Evolutionary conservation across 2,888 invertebrate species (phyloP).

Genomic region (Morinoia aosen): DNA sequence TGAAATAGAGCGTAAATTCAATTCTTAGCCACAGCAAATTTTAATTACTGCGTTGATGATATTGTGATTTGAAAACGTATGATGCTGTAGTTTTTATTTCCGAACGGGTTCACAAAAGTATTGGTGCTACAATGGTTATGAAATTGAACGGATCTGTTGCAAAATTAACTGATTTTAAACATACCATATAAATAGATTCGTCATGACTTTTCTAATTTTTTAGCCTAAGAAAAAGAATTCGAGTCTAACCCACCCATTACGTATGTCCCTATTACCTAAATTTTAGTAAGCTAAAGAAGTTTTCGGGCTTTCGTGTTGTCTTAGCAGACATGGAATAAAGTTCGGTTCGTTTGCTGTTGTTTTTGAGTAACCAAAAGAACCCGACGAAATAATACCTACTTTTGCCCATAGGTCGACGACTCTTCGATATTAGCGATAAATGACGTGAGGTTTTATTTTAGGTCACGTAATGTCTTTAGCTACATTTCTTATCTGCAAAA

Average conservation of each 20-base stretch:
- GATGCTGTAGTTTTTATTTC: too few relatives aligned
- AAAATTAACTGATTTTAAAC: too few relatives aligned
- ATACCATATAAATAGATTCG: too few relatives aligned
- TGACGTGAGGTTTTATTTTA: background rate
- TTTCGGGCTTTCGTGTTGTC: background rate
- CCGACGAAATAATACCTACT: background rate
- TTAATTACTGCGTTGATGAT: too few relatives aligned
- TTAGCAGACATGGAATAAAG: background rate
- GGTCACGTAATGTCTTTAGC: background rate
- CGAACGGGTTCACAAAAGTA: too few relatives aligned
- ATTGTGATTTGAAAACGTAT: too few relatives aligned
- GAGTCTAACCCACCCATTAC: background rate
- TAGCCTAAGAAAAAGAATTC: background rate
- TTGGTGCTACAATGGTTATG: too few relatives aligned
- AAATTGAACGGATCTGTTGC: too few relatives aligned
- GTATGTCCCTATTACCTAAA: background rate
- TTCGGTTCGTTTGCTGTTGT: background rate
- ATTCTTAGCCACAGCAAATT: too few relatives aligned
- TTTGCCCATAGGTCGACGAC: background rate
- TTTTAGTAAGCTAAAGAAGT: background rate
- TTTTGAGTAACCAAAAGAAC: background rate
- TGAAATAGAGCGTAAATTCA: too few relatives aligned
- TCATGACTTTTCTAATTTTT: too few relatives aligned
- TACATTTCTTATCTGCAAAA: background rate
- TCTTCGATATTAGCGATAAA: background rate